A percentile compares a stretch with the other conserved stretches of the same genome.
These are phyloP conservation scores for Augochlora pura DNA, from an alignment of 1,140 invertebrate species.

Conservation along the genomic window DNA sequence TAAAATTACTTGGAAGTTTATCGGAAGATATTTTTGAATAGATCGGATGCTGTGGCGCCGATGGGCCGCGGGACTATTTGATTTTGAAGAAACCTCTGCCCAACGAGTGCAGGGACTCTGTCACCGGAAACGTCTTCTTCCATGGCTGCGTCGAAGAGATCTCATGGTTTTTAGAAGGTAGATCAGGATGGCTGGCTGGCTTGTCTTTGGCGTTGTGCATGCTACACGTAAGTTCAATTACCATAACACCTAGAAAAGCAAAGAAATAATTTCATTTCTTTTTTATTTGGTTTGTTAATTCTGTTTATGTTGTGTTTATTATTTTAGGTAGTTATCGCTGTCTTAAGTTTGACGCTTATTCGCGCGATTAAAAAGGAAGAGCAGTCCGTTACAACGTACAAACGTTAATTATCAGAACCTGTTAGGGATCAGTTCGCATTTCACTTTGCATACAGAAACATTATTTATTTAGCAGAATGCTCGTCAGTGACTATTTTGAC, in stretches of 20 bases:
- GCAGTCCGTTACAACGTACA: slow-evolving; percentile 80
- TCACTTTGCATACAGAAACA: neutral
- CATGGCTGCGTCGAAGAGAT: slow-evolving; percentile 92
- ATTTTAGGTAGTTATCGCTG: slow-evolving; percentile 84
- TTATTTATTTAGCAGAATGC: neutral
- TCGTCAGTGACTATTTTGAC: too few relatives aligned
- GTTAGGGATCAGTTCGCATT: neutral
- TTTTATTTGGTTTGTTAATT: neutral
- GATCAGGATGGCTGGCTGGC: slow-evolving; percentile 91
- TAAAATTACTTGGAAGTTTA: slow-evolving; percentile 6
- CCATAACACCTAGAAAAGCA: too few relatives aligned
- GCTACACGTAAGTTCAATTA: slow-evolving; percentile 83
- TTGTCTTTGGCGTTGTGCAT: slow-evolving; percentile 87
- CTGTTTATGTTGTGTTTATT: slow-evolving; percentile 41
- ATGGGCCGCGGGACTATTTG: slow-evolving; percentile 90
- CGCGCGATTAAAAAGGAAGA: slow-evolving; percentile 88
- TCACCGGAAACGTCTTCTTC: slow-evolving; percentile 93
- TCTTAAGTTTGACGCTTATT: slow-evolving; percentile 84
- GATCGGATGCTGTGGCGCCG: slow-evolving; percentile 93
- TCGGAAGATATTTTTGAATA: slow-evolving; percentile 67
- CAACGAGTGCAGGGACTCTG: slow-evolving; percentile 89
- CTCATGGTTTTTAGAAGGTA: slow-evolving; percentile 91
- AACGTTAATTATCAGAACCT: slow-evolving; percentile 57
- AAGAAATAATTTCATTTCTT: too few relatives aligned
- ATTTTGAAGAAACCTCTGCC: slow-evolving; percentile 88